Conservation (phyloP, 2,113 vertebrate species). For the Talpa occidentalis region DNA sequence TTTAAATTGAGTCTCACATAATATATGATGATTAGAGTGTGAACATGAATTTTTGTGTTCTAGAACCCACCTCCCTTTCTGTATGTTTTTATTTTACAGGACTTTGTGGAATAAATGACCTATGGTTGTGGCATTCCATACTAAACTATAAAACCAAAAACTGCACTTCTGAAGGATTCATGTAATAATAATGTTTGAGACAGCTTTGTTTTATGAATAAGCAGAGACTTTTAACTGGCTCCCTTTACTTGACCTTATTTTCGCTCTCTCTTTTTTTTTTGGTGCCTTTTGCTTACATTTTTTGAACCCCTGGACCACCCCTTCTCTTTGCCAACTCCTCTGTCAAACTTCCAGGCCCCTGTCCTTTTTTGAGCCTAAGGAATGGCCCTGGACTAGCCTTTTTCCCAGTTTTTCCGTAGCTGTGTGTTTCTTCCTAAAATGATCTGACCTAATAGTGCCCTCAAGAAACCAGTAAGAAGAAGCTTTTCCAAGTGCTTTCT, state of each 20-base stretch:
- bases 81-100: conserved; percentile 22
- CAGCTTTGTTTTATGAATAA: background rate
- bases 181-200: background rate
- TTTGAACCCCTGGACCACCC: background rate
- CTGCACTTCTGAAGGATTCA: background rate
- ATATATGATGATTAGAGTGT: background rate
- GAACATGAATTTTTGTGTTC: background rate
- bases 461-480: background rate
- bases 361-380: background rate
- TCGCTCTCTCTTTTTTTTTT: background rate
- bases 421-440: background rate
- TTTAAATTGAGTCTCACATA: background rate
- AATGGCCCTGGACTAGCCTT: background rate
- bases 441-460: background rate
- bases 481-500: conserved; percentile 12
- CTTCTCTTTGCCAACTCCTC: background rate
- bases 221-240: background rate
- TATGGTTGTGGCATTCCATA: conserved; percentile 17
- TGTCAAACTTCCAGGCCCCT: background rate
- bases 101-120: conserved; percentile 19
- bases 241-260: conserved; percentile 17
- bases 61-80: background rate
- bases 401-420: background rate
- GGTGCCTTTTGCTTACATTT: conserved; percentile 24
- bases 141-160: conserved; percentile 28